phyloP scores from a whole-genome alignment of 2,888 invertebrate species.

The Machimus rusticus region DNA sequence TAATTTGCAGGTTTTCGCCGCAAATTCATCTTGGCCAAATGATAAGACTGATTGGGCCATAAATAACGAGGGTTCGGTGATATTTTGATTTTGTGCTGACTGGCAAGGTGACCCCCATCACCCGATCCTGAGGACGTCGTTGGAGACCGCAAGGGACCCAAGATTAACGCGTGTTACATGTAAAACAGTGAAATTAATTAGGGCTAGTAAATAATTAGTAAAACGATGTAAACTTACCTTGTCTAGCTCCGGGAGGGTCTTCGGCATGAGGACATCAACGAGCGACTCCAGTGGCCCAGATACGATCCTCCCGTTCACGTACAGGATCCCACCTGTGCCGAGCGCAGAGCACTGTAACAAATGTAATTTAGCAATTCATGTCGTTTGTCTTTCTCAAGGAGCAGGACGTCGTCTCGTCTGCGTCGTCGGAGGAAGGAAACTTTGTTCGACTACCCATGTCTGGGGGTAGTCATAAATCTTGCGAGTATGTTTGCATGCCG shows the following conservation, averaged over 20 bases:
- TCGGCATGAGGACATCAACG: conserved; percentile 59
- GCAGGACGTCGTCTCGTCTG: conserved; percentile 17
- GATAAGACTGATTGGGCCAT: background rate
- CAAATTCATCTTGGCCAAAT: background rate
- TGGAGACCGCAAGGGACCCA: background rate
- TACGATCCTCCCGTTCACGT: conserved; percentile 61
- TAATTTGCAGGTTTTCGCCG: background rate
- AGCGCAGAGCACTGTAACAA: conserved; percentile 57
- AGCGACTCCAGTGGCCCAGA: conserved; percentile 62
- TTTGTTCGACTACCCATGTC: conserved; percentile 14
- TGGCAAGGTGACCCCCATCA: background rate
- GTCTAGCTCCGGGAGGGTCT: conserved; percentile 59
- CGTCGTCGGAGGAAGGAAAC: conserved; percentile 8
- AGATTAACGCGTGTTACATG: background rate
- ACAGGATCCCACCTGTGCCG: conserved; percentile 61
- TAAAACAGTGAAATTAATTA: conserved; percentile 17
- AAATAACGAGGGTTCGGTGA: background rate
- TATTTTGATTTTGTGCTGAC: background rate
- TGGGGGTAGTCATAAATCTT: conserved; percentile 43
- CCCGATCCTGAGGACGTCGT: background rate
- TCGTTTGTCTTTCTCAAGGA: conserved; percentile 45
- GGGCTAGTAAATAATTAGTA: background rate
- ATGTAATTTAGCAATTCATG: conserved; percentile 40
- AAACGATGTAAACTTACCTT: conserved; percentile 54
- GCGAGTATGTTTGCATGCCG: conserved; percentile 36